Evolutionary conservation across 2,888 invertebrate species (phyloP), one percentile per base, ranked within the genome.

Genomic region (Drosophila demipolita): DNA sequence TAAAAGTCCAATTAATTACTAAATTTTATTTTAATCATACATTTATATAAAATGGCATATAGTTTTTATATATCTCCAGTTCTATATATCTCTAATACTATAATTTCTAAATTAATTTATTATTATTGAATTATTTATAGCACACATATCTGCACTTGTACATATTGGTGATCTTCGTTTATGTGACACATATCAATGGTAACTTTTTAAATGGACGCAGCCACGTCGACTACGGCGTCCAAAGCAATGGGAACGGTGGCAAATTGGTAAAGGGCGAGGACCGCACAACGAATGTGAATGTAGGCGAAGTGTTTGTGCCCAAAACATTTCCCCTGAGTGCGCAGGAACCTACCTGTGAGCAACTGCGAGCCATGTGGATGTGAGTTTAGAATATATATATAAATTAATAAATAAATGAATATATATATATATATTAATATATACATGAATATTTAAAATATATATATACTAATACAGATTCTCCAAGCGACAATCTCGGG

Each of bases 321-420:
- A 92, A 92, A 78, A 88, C 92, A 32, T 91, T 91, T 65, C 85
- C 91, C 7, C 64, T 92, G 1, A 91, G 87, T 60, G 82, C 90
- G 15, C 91, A 93, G 68, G 98, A 98, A 90, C 98, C 98, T 0
- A 96, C 95, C 60, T 98, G 98, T 92, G 97, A 97, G 81, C 96
- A 98, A 91, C 94, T 98, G 57, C 95, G 97, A 71, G 96, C 97
- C 12, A 98, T 98, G 97, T 98, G 98, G 98, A 96, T 95, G 95
- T 95, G 84, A 83, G 91, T 82, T 23, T 17, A 0, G 1, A 17
- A 53, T 23, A 33, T 23, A 15, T 53, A 20, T 33, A 3, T 33
- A n/a, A n/a, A 20, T 53, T 11, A 29, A 26, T 15, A 29, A 29
- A 42, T 23, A 3, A 35, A 12, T 29, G 3, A 12, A 11, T 17